Conservation (phyloP, 2,888 invertebrate species). For the Hydrotaea cyrtoneurina region DNA sequence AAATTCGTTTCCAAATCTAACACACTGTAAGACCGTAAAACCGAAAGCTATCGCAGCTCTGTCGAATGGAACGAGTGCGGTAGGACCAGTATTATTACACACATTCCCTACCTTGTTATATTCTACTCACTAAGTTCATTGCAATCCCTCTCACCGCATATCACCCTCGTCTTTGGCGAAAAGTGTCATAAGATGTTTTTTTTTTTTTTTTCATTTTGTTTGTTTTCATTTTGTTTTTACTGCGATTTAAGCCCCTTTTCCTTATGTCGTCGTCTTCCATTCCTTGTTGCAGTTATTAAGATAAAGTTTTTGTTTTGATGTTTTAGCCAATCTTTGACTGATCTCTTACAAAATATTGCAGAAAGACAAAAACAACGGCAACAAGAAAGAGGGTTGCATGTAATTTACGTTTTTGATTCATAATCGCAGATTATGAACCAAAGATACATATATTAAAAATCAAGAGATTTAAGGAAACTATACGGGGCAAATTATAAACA, state of each 20-base stretch:
- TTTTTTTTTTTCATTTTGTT: constrained; percentile 63
- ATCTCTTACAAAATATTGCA: constrained; percentile 5
- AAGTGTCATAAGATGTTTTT: constrained; percentile 54
- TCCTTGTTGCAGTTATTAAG: constrained; percentile 54
- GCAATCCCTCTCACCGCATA: too few species aligned
- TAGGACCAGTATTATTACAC: too few species aligned
- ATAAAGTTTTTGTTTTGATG: constrained; percentile 48
- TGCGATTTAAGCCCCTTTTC: constrained; percentile 54
- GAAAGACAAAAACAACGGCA: not conserved
- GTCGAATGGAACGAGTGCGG: too few species aligned
- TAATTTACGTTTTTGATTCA: constrained; percentile 59
- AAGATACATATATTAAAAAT: constrained; percentile 22
- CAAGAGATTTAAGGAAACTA: constrained; percentile 61
- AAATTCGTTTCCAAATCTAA: too few species aligned
- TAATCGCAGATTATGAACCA: constrained; percentile 54
- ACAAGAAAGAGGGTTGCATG: constrained; percentile 38
- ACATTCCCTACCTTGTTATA: too few species aligned
- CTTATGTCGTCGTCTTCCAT: not conserved
- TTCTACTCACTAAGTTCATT: too few species aligned
- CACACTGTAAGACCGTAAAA: too few species aligned
- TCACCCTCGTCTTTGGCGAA: too few species aligned
- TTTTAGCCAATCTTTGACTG: not conserved
- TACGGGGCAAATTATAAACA: not conserved
- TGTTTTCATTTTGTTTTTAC: constrained; percentile 57
- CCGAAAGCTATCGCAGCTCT: too few species aligned